phyloP scores from a whole-genome alignment of 2,888 invertebrate species.

The Himalopsyche kuldschensis region DNA sequence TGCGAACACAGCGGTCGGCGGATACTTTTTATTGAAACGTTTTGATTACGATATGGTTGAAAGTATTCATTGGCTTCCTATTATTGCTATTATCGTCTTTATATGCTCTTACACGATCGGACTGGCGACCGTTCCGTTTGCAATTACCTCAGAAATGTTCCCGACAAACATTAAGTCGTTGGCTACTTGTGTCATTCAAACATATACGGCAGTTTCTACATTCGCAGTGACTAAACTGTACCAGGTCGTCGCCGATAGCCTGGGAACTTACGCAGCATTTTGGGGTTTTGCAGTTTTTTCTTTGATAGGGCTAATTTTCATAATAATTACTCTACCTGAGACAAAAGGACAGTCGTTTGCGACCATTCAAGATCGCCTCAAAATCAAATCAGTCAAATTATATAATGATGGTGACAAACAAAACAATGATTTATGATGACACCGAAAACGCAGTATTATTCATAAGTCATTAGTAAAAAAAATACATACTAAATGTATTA shows the following conservation, averaged over 20 bases:
- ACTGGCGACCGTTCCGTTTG: constrained; percentile 65
- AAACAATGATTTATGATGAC: not conserved
- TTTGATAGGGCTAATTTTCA: constrained; percentile 57
- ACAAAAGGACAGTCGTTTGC: constrained; percentile 65
- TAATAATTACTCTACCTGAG: constrained; percentile 59
- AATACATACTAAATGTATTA: no score
- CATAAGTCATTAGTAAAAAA: no score
- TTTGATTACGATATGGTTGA: constrained; percentile 52
- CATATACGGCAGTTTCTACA: constrained; percentile 62
- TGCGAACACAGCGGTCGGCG: constrained; percentile 58
- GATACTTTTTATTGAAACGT: constrained; percentile 61
- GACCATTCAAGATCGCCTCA: constrained; percentile 59
- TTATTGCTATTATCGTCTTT: constrained; percentile 62
- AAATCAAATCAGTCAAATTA: constrained; percentile 39
- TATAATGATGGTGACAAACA: constrained; percentile 2
- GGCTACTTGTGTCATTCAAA: constrained; percentile 65
- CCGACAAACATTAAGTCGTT: constrained; percentile 65
- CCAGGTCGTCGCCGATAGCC: constrained; percentile 57
- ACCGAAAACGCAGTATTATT: not conserved
- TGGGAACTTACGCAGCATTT: constrained; percentile 59
- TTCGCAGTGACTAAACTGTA: constrained; percentile 63
- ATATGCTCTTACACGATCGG: constrained; percentile 66
- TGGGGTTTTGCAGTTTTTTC: constrained; percentile 60
- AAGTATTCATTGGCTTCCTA: constrained; percentile 59
- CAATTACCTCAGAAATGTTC: constrained; percentile 66